These are phyloP conservation scores for Ahaetulla prasina DNA, from an alignment of 2,113 vertebrate genomes.

Conservation along the genomic window DNA sequence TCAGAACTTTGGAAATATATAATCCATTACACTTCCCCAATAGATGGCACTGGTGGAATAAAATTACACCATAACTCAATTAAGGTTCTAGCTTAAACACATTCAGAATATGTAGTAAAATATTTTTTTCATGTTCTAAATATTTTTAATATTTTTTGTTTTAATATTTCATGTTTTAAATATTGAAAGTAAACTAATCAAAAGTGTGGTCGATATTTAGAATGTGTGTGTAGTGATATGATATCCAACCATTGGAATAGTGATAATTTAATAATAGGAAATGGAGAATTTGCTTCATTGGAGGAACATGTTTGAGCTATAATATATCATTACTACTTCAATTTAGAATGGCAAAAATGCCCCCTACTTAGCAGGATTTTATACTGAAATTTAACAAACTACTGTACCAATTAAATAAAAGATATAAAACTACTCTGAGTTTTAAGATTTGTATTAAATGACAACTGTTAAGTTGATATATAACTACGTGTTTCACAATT, in stretches of 20 bases:
- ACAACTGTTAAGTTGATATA: background rate
- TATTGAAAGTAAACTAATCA: background rate
- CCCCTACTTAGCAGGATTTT: background rate
- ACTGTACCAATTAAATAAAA: background rate
- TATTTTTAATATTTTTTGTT: background rate
- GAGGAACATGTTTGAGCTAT: background rate
- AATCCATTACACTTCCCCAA: slow-evolving; percentile 41
- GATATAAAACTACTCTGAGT: background rate
- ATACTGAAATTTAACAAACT: background rate
- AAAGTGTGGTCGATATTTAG: background rate
- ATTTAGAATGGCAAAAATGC: background rate
- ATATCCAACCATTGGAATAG: accelerated
- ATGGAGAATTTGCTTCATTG: background rate
- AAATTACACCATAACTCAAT: slow-evolving; percentile 26
- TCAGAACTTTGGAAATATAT: slow-evolving; percentile 12
- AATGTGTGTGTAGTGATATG: background rate
- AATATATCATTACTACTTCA: background rate
- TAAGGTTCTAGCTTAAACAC: background rate
- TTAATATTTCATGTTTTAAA: background rate
- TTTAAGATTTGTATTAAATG: background rate
- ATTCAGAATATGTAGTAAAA: background rate
- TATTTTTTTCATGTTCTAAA: background rate
- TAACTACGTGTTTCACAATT: too few species aligned
- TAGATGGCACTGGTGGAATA: slow-evolving; percentile 48
- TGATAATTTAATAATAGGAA: background rate